A percentile compares a stretch with the other conserved stretches of the same genome.
Evolutionary conservation across 2,113 vertebrate species (phyloP).

Genomic region (Leucopsar rothschildi): DNA sequence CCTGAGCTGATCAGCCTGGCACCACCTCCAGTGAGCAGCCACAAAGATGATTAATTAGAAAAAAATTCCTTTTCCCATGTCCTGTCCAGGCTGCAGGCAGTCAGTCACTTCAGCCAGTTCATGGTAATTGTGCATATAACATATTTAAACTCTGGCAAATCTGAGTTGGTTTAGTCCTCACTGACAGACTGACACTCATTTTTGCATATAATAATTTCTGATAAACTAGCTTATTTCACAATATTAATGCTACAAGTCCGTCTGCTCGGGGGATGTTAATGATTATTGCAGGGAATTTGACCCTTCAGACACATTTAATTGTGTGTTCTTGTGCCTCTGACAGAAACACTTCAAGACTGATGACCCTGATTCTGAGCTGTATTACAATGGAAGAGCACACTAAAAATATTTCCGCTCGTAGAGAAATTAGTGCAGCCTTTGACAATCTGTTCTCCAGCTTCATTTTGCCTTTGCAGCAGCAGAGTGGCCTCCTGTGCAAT

Average conservation of each 20-base stretch:
- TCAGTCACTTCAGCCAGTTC: background rate
- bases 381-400: background rate
- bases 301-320: constrained; percentile 11
- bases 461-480: background rate
- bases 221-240: background rate
- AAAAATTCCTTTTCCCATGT: background rate
- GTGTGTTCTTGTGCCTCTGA: background rate
- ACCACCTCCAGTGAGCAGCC: background rate
- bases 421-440: background rate
- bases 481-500: constrained; percentile 2
- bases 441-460: background rate
- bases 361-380: background rate
- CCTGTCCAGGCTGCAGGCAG: background rate
- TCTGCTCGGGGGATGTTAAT: background rate
- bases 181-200: background rate
- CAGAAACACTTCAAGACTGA: background rate
- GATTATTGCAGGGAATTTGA: background rate
- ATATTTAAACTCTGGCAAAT: background rate
- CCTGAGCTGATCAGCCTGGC: background rate
- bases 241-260: background rate
- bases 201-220: background rate
- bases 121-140: background rate
- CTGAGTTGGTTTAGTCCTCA: background rate
- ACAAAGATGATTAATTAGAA: background rate
- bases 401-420: background rate